Base-by-base conservation (phyloP, 1,140 invertebrate species). In the Drosophila arizonae region DNA sequence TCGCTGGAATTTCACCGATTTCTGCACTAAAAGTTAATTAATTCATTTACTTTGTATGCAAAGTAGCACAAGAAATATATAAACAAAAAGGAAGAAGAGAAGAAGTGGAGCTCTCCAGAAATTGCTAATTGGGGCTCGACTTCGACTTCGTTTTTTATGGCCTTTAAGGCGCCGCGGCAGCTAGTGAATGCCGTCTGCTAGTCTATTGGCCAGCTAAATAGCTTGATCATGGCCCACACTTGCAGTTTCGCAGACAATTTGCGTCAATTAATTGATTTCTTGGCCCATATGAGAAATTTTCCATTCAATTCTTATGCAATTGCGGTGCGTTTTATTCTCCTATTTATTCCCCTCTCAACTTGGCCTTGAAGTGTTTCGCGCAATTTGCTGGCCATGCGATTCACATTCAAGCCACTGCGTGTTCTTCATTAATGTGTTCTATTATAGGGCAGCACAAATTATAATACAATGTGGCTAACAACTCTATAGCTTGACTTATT, bases 211-310 rank as follows among this genome's bases (percentile, higher is more conserved):
- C 24, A 48, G 46, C 36, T 43, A 11, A 33, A 2, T n/a, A n/a
- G 6, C 43, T 57, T 26, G 21, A 50, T 17, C 45, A 39, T 41
- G 33, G 39, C 67, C 30, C 71, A 87, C 84, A 87, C 71, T 82
- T 82, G 82, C 67, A 39, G 21, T 68, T 87, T 87, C 82, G 82
- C 82, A 87, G 82, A 87, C 84, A 87, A 86, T 87, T 85, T 85
- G 72, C 76, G 68, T 65, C 78, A 87, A 88, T 87, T 87, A 87
- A 82, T 88, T 82, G 84, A 88, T 87, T 82, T 79, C 65, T 71
- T 54, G 15, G 21, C 46, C 60, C 75, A 61, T 55, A 3, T 57
- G 41, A 64, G 67, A 72, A 68, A 58, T 33, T 61, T 72, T 68
- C 52, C 57, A 64, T 54, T 76, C 51, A 24, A 74, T 60, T 68